A percentile compares a stretch with the other conserved stretches of the same genome.
Conservation (phyloP, 2,888 invertebrate species). For the Argynnis bischoffii region DNA sequence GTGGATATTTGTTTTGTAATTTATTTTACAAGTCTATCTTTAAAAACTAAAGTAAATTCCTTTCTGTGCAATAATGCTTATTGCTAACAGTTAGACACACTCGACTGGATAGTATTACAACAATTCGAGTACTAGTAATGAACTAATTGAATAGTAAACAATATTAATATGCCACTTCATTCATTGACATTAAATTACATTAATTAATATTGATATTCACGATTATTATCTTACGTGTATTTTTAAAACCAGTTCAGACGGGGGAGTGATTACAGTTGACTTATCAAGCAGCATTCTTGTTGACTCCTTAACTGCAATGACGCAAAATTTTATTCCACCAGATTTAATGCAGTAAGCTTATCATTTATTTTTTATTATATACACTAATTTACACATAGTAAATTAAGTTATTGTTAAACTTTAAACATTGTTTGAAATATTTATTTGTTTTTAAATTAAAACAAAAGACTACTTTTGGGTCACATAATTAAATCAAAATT, state of each 20-base stretch:
- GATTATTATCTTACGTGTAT: conserved; percentile 12
- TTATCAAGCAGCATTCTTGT: conserved; percentile 60
- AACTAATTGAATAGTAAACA: conserved; percentile 2
- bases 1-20: too few relatives aligned
- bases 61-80: too few relatives aligned
- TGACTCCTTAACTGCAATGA: conserved; percentile 66
- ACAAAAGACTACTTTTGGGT: too few relatives aligned
- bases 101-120: background rate
- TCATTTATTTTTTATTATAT: background rate
- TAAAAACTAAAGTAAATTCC: too few relatives aligned
- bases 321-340: conserved; percentile 58
- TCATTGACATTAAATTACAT: conserved; percentile 12
- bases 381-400: background rate
- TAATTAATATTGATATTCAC: conserved; percentile 12
- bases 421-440: too few relatives aligned
- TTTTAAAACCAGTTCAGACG: conserved; percentile 45
- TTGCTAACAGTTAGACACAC: too few relatives aligned
- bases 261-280: conserved; percentile 63
- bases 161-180: background rate
- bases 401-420: background rate
- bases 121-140: background rate
- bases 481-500: background rate
- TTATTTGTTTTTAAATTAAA: too few relatives aligned
- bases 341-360: conserved; percentile 63
- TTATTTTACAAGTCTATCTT: too few relatives aligned